Percentiles rank a stretch among this genome's conserved stretches.
Conservation (phyloP, 2,113 vertebrate genomes). For the Sebastes schlegelii region DNA sequence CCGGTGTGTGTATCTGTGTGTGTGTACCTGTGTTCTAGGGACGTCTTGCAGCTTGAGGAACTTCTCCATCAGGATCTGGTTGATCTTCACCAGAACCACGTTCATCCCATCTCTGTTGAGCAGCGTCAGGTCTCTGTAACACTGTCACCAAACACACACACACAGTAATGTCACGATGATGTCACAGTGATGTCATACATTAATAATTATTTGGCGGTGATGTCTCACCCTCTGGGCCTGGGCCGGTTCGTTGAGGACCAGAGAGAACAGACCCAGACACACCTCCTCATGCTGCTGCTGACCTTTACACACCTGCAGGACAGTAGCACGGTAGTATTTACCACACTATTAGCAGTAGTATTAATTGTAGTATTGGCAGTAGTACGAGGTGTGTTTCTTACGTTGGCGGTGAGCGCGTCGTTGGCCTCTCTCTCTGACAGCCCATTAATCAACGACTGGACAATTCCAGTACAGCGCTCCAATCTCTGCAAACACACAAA, state of each 20-base stretch:
- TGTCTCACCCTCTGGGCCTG: constrained; percentile 93
- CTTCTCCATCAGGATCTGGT: constrained; percentile 97
- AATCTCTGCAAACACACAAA: constrained; percentile 82
- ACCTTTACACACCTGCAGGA: constrained; percentile 93
- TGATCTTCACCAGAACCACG: constrained; percentile 93
- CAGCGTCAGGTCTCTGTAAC: constrained; percentile 93
- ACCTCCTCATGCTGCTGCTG: constrained; percentile 95
- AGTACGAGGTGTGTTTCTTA: constrained; percentile 65
- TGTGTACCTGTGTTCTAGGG: constrained; percentile 74
- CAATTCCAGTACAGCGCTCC: constrained; percentile 90
- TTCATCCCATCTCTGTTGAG: constrained; percentile 95
- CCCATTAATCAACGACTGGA: constrained; percentile 88
- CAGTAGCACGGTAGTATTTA: background rate
- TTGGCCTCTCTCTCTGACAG: constrained; percentile 95
- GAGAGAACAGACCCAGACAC: constrained; percentile 92
- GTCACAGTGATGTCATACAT: constrained; percentile 11
- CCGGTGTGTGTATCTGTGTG: background rate
- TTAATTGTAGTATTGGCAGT: background rate
- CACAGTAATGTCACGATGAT: background rate
- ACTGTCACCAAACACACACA: constrained; percentile 77
- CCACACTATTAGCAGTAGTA: background rate
- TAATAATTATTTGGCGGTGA: too few species aligned
- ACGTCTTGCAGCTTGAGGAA: constrained; percentile 94
- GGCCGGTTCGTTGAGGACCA: constrained; percentile 89
- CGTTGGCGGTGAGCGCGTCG: constrained; percentile 93